phyloP scores from a whole-genome alignment of 1,140 invertebrate species.

The Archivesica marissinica region DNA sequence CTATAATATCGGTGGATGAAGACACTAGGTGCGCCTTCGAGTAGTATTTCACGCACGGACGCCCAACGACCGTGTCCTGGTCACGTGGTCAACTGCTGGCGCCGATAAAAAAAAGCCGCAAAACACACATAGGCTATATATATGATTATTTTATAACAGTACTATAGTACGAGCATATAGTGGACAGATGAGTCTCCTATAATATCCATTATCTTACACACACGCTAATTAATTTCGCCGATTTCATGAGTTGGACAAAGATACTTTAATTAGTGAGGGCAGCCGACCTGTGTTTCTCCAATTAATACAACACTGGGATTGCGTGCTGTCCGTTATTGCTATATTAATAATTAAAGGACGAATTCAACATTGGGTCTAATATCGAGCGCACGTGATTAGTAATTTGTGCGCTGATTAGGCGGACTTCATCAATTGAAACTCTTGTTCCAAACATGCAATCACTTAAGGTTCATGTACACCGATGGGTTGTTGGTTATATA shows the following conservation, averaged over 20 bases:
- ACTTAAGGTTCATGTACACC: too few relatives aligned
- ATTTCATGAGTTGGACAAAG: constrained; percentile 3
- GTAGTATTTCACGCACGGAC: too few relatives aligned
- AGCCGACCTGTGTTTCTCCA: constrained; percentile 14
- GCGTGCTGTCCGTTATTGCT: constrained; percentile 33
- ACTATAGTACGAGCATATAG: too few relatives aligned
- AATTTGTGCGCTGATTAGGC: constrained; percentile 12
- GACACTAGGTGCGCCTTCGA: too few relatives aligned
- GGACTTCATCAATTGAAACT: constrained; percentile 8
- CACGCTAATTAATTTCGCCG: constrained; percentile 32
- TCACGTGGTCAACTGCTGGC: too few relatives aligned
- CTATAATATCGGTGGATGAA: too few relatives aligned
- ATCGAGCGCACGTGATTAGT: constrained; percentile 25
- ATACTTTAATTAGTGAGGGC: constrained; percentile 33
- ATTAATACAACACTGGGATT: constrained; percentile 24
- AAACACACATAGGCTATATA: too few relatives aligned
- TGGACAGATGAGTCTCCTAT: too few relatives aligned
- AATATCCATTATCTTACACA: background rate
- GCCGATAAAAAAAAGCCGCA: too few relatives aligned
- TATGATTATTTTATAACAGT: too few relatives aligned
- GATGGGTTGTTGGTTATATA: too few relatives aligned
- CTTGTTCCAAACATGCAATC: background rate
- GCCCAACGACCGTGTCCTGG: too few relatives aligned
- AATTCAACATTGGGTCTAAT: constrained; percentile 38
- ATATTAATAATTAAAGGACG: constrained; percentile 38